Evolutionary conservation across 2,113 vertebrate genomes (phyloP), one percentile per base, ranked within the genome.

Genomic region (Eublepharis macularius): DNA sequence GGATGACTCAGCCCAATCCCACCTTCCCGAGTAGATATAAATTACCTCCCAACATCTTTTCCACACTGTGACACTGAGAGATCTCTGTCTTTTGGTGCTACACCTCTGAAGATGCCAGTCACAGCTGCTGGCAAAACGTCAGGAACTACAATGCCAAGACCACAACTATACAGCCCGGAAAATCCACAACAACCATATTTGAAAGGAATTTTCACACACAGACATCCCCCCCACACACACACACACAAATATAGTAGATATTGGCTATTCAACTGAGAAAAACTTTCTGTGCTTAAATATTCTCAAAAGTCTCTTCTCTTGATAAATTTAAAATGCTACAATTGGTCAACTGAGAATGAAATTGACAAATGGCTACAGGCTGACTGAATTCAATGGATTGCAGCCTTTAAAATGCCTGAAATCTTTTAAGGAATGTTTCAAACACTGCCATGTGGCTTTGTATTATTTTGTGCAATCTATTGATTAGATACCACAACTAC

Each of bases 281-380:
- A 76, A 80, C 47, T 73, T 16, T 65, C 24, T n/a, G 41, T 85
- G 51, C 65, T 85, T 80, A 86, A 85, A 47, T 24, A 72, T 80
- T 16, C 68, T 41, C 72, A 85, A 85, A 80, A 43, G 49, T 80
- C 2, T 26, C n/a, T 65, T 65, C 69, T 49, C 14, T 80, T 51
- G 54, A 65, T 47, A 43, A 6, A 63, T 49, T 63, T 74, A n/a
- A 60, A 65, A 49, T 74, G 49, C 26, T n/a, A 47, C 14, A 45
- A 49, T 51, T 19, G 70, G 4, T 47, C 9, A 65, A 43, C 32
- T 73, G 29, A 49, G n/a, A 73, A 80, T 73, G 26, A 43, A 47
- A 70, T 6, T 47, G 66, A 65, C 74, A 73, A 82, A 34, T 63
- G 66, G 57, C 76, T 70, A 57, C 26, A 36, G 19, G 14, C 26